phyloP scores from a whole-genome alignment of 2,888 invertebrate species.

The Acheta domesticus region DNA sequence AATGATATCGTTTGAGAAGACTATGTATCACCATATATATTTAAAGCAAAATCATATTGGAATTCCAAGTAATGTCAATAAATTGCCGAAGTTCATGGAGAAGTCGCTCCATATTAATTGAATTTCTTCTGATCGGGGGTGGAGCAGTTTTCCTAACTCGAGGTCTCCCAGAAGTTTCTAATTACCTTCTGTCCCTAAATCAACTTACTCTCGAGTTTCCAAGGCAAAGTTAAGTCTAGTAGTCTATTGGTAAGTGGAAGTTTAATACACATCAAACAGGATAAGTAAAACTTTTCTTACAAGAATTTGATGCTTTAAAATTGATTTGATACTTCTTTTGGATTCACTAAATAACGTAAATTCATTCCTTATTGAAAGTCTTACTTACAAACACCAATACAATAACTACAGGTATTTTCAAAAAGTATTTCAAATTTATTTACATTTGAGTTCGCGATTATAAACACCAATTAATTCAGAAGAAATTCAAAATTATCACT shows the following conservation, averaged over 20 bases:
- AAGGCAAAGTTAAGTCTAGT: background rate
- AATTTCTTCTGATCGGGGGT: slow-evolving; percentile 2
- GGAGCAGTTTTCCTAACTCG: background rate
- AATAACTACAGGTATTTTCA: too few species aligned
- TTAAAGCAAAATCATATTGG: background rate
- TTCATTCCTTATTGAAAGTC: too few species aligned
- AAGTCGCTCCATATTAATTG: background rate
- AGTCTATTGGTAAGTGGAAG: background rate
- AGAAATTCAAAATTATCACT: too few species aligned
- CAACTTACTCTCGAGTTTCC: background rate
- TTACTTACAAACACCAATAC: too few species aligned
- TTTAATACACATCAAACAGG: too few species aligned
- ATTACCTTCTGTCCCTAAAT: background rate
- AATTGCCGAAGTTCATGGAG: slow-evolving; percentile 7
- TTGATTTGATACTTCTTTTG: background rate
- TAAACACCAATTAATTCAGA: too few species aligned
- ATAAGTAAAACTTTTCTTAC: too few species aligned
- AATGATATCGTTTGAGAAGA: background rate
- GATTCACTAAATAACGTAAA: background rate
- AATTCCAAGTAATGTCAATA: background rate
- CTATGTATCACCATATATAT: background rate
- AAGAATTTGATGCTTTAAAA: too few species aligned
- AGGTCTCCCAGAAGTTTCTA: background rate
- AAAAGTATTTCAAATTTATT: too few species aligned
- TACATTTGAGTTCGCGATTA: too few species aligned